Conservation (phyloP, 2,888 invertebrate species). For the Tethea ocularis region DNA sequence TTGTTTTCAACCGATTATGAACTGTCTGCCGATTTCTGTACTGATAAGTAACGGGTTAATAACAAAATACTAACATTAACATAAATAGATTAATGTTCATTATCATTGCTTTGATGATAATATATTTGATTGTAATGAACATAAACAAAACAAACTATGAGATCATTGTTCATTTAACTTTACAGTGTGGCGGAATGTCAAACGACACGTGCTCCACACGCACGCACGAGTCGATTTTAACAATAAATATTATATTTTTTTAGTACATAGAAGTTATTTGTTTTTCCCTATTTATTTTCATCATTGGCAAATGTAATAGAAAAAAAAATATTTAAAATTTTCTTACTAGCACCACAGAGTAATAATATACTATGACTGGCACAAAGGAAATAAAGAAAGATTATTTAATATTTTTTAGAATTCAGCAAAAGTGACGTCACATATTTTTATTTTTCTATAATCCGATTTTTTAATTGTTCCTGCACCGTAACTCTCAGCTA, state of each 20-base stretch:
- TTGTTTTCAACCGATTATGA: too few relatives aligned
- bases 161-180: constrained; percentile 33
- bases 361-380: too few relatives aligned
- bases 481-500: too few relatives aligned
- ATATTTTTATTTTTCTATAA: too few relatives aligned
- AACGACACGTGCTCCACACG: constrained; percentile 38
- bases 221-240: constrained; percentile 20
- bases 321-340: too few relatives aligned
- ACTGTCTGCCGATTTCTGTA: too few relatives aligned
- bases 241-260: constrained; percentile 9
- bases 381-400: too few relatives aligned
- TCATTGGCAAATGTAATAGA: too few relatives aligned
- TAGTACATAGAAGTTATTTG: constrained; percentile 21
- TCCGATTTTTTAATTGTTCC: too few relatives aligned
- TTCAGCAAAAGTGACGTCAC: too few relatives aligned
- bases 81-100: neutral
- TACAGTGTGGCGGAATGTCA: constrained; percentile 27
- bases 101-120: constrained; percentile 4
- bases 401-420: too few relatives aligned
- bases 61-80: neutral
- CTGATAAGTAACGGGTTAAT: neutral
- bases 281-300: neutral
- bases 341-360: too few relatives aligned
- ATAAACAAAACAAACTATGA: constrained; percentile 31
- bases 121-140: neutral